Evolutionary conservation across 35 echinoderm and acorn worm species (phyloP).

Genomic region (Acanthaster planci): DNA sequence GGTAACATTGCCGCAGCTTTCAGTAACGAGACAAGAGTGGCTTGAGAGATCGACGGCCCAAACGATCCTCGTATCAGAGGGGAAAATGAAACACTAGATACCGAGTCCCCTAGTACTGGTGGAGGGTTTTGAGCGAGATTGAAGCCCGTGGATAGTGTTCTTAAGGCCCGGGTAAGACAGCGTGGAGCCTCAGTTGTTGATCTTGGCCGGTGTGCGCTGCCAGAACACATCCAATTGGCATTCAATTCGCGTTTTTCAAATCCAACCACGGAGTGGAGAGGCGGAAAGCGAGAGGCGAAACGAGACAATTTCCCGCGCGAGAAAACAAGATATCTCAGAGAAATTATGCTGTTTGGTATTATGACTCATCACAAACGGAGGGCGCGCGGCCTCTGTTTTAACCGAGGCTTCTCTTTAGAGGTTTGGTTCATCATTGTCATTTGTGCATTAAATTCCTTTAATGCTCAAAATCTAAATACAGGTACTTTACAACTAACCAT

Average conservation of each 20-base stretch:
- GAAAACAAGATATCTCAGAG: constrained; percentile 5
- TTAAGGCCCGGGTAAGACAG: constrained; percentile 7
- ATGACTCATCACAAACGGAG: constrained; percentile 11
- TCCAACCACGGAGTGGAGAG: not conserved
- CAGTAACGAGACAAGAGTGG: no score
- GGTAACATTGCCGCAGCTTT: no score
- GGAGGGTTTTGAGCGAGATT: constrained; percentile 6
- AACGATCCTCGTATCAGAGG: not conserved
- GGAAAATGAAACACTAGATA: constrained; percentile 22
- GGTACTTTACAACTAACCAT: no score
- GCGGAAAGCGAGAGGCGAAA: not conserved
- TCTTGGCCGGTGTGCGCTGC: constrained; percentile 6
- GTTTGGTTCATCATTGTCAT: no score
- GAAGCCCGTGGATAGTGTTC: constrained; percentile 21
- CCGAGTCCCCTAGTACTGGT: not conserved
- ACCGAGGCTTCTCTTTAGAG: not conserved
- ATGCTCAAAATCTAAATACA: no score
- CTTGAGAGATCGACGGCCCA: no score
- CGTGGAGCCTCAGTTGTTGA: constrained; percentile 2
- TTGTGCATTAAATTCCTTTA: no score
- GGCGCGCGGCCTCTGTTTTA: not conserved
- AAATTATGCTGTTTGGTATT: not conserved
- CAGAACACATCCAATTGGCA: not conserved
- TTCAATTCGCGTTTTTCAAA: constrained; percentile 12
- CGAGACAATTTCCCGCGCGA: not conserved